Base-by-base conservation (phyloP, 2,113 vertebrate species). In the Cheirogaleus medius region DNA sequence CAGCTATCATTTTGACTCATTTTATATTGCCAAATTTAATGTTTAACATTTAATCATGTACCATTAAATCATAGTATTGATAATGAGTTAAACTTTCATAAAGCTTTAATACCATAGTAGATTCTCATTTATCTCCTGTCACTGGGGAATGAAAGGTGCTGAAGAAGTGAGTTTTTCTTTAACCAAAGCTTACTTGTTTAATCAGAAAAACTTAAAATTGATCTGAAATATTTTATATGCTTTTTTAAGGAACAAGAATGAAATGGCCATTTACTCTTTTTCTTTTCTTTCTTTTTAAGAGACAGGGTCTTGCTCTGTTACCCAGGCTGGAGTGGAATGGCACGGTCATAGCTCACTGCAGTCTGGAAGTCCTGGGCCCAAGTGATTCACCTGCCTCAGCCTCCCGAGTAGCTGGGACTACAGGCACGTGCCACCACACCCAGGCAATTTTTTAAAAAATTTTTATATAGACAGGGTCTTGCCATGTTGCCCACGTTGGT, bases 11-110 rank as follows among this genome's bases (percentile, higher is more conserved):
- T 89, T 96, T 95, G 78, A 87, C 69, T 76, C 34, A 80, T 96
- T 96, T 91, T 95, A 66, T 93, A 87, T 96, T 93, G 44, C 64
- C 52, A 91, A 29, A 71, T 97, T 93, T 89, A 95, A 84, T 84
- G 52, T 91, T 82, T 92, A 97, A 73, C 56, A 52, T 84, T 97
- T 95, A 97, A 52, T 54, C 63, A 80, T 85, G 52, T 90, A 91
- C 82, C 83, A 91, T 87, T 97, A 97, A 98, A 91, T 97, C 78
- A 87, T 84, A 81, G 56, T 96, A 96, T 97, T 97, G 91, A 97
- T 91, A 97, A 97, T 89, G 77, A 97, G 71, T 97, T 95, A 94
- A 93, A 91, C 71, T 92, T 97, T 92, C 86, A 91, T 97, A 97
- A 96, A 76, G 39, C 85, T 83, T 94, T 94, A 95, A 83, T 83